phyloP scores from a whole-genome alignment of 2,797 vertebrate genomes.

The Acipenser ruthenus region DNA sequence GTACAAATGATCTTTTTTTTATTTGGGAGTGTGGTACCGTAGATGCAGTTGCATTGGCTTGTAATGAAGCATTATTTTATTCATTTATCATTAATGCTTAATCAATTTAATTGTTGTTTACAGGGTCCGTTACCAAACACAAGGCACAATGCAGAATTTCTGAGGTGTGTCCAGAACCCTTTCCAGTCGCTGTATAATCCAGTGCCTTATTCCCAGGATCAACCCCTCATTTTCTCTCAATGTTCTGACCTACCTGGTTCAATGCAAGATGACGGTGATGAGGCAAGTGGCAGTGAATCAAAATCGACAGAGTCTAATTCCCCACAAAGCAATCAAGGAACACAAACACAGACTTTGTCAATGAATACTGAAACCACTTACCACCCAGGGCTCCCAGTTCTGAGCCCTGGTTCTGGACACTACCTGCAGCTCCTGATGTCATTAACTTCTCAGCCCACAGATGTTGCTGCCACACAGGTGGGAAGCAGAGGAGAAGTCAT shows the following conservation, averaged over 20 bases:
- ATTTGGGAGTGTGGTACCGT: too few species aligned
- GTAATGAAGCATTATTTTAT: neutral
- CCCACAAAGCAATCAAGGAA: neutral
- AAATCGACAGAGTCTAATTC: neutral
- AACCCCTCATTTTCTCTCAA: conserved; percentile 1
- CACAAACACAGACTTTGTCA: too few species aligned
- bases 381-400: neutral
- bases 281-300: neutral
- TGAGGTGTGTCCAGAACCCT: conserved; percentile 3
- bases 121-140: conserved; percentile 5
- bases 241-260: neutral
- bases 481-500: neutral
- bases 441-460: neutral
- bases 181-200: neutral
- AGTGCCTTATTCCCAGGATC: neutral
- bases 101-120: neutral
- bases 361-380: neutral
- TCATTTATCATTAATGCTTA: neutral
- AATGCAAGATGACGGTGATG: neutral
- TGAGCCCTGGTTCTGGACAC: neutral
- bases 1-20: too few species aligned
- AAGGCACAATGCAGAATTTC: conserved; percentile 2
- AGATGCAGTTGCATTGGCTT: too few species aligned
- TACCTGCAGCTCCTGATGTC: conserved; percentile 14
- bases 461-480: neutral